Base-by-base conservation (phyloP, 1,140 invertebrate species). In the Mya arenaria region DNA sequence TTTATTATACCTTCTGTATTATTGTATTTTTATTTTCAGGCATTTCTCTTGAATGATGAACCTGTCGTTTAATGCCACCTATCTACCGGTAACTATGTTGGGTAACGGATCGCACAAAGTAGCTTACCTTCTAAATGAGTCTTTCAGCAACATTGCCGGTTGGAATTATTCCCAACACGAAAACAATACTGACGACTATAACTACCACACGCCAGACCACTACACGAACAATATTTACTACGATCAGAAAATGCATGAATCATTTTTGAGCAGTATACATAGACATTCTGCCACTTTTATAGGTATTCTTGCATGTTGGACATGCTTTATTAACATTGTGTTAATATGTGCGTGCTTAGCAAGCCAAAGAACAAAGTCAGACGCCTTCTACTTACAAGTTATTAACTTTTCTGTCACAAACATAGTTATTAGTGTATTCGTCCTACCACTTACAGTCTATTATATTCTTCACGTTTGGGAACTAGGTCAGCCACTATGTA, bases 371-470 rank as follows among this genome's bases (percentile, higher is more conserved):
- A 37, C 48, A 30, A 44, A 37, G 44, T 8, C 37, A 8, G n/a
- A 39, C n/a, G 52, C 41, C 1, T 60, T 55, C 44, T 60, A 80
- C 19, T 25, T 1, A 4, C 77, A 80, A 52, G 58, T 80, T 30
- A 41, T 71, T 6, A 80, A 80, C 37, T 58, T 80, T 13, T 71
- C 32, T 1, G 52, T 80, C 48, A 41, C 65, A 39, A 80, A 80
- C 62, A 10, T 80, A 13, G 0, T 80, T 0, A 80, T 62, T 37
- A 19, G 44, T 28, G 56, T 69, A n/a, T 80, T 69, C 32, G 56
- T 80, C 1, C 30, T 80, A 28, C 77, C 77, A n/a, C 66, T 80
- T n/a, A 80, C 77, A 3, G 41, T 80, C 6, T 71, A 80, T 39
- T 39, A 80, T 15, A 69, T 80, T 30, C 28, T 68, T 19, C 28